Percentiles rank a stretch among this genome's conserved stretches.
Conservation (phyloP, 2,113 vertebrate genomes). For the Cyanistes caeruleus region DNA sequence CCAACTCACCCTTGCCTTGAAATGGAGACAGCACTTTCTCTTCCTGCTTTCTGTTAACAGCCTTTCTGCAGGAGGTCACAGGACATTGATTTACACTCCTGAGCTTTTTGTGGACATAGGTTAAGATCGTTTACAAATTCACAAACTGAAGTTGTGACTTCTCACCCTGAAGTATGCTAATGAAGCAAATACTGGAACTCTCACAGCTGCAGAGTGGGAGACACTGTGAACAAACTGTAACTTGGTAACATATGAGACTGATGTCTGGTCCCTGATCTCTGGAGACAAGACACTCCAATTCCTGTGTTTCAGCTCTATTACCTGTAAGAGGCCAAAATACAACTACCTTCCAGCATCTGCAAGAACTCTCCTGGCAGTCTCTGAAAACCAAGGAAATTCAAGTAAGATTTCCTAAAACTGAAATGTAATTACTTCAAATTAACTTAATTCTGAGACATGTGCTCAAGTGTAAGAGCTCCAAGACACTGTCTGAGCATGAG, state of each 20-base stretch:
- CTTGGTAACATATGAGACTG: background rate
- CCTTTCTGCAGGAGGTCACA: background rate
- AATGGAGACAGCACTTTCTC: background rate
- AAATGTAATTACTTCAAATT: background rate
- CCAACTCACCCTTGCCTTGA: background rate
- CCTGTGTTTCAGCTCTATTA: background rate
- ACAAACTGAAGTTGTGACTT: background rate
- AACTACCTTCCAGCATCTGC: background rate
- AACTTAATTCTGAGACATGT: background rate
- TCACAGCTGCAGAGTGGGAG: background rate
- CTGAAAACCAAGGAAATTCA: background rate
- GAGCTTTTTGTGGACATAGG: background rate
- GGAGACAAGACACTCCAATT: background rate
- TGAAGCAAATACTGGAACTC: background rate
- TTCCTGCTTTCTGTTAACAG: background rate
- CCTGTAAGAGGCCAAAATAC: background rate
- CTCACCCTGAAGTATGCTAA: background rate
- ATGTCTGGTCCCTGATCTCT: background rate
- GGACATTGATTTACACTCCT: background rate
- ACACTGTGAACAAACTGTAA: background rate
- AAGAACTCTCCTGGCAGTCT: background rate
- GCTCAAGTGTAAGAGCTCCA: background rate
- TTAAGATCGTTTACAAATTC: no score
- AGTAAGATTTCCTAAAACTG: background rate
- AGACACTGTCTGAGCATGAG: background rate